Percentiles rank a stretch among this genome's conserved stretches.
Evolutionary conservation across 2,113 vertebrate species (phyloP).

Genomic region (Colius striatus): DNA sequence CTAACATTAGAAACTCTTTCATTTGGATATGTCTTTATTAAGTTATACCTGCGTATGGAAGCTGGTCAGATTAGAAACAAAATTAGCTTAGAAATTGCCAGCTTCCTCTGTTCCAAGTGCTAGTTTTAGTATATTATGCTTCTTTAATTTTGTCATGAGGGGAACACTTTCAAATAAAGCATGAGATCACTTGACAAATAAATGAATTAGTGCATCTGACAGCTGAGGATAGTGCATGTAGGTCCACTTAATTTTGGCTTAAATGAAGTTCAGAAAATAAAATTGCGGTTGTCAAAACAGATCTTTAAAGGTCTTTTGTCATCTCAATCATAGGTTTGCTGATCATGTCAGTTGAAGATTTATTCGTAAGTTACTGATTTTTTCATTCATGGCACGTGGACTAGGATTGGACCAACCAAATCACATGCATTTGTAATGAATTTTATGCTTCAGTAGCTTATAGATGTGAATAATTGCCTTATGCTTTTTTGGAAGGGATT

Average conservation of each 20-base stretch:
- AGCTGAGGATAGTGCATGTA: not conserved
- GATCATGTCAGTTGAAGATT: not conserved
- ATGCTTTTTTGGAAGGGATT: not conserved
- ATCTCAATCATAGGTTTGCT: not conserved
- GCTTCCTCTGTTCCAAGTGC: not conserved
- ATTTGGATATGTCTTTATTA: not conserved
- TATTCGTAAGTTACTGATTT: not conserved
- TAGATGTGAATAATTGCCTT: not conserved
- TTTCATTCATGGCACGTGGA: not conserved
- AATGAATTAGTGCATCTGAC: not conserved
- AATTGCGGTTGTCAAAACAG: not conserved
- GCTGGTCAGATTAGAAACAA: not conserved
- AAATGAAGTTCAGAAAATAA: conserved; percentile 1
- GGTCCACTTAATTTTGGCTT: not conserved
- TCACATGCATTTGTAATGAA: not conserved
- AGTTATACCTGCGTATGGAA: not conserved
- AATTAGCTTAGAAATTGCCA: not conserved
- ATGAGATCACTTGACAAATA: not conserved
- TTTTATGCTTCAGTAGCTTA: not conserved
- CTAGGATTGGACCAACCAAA: not conserved
- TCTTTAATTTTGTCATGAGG: not conserved
- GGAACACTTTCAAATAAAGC: not conserved
- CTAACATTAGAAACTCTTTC: not conserved
- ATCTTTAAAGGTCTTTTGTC: not conserved
- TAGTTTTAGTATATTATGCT: not conserved